phyloP scores from a whole-genome alignment of 2,888 invertebrate genomes.

The Tachina grossa region DNA sequence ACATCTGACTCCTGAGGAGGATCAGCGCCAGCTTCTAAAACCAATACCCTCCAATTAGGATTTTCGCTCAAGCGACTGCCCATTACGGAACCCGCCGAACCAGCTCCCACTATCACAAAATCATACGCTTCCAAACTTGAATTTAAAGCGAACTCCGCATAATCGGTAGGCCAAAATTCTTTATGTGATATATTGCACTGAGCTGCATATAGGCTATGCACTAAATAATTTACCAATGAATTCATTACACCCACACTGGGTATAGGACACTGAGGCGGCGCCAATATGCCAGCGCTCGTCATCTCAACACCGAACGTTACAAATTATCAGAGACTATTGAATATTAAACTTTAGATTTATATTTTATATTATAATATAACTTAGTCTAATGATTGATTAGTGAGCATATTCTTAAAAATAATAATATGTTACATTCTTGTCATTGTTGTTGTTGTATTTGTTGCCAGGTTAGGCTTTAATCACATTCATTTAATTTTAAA shows the following conservation, averaged over 20 bases:
- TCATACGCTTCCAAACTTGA: constrained; percentile 80
- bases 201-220: constrained; percentile 85
- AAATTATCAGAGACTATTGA: background rate
- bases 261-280: constrained; percentile 72
- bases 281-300: background rate
- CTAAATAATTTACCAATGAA: constrained; percentile 84
- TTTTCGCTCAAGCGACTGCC: constrained; percentile 83
- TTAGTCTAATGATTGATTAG: background rate
- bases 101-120: constrained; percentile 84
- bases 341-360: background rate
- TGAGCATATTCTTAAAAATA: background rate
- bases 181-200: constrained; percentile 85
- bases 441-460: background rate
- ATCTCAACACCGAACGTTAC: constrained; percentile 1
- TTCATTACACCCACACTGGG: constrained; percentile 76
- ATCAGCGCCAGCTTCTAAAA: constrained; percentile 84
- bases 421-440: constrained; percentile 4
- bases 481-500: background rate
- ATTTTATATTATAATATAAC: constrained; percentile 6
- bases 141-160: constrained; percentile 76
- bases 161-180: constrained; percentile 85
- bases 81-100: constrained; percentile 83
- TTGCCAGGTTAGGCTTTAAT: background rate
- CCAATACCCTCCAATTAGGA: constrained; percentile 82
- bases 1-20: constrained; percentile 82